Conservation (phyloP, 1,140 invertebrate genomes). For the Papilio xuthus region DNA sequence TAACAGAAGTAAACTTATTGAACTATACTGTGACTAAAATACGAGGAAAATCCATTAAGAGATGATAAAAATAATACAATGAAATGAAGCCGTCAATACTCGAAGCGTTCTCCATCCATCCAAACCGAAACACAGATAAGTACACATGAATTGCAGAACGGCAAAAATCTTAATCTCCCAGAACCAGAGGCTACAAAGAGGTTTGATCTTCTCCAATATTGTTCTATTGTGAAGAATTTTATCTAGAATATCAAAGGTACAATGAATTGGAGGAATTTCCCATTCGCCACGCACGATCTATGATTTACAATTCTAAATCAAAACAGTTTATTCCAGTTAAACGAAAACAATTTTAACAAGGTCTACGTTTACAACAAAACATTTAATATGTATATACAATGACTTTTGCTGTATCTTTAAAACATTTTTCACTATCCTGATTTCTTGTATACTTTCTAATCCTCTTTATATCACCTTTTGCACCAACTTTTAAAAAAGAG, state of each 20-base stretch:
- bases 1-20: not conserved
- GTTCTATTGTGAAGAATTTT: not conserved
- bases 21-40: not conserved
- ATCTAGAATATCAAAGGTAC: not conserved
- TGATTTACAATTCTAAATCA: not conserved
- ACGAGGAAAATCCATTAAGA: too few relatives aligned
- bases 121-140: not conserved
- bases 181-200: not conserved
- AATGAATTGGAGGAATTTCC: not conserved
- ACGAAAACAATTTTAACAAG: not conserved
- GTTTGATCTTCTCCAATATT: not conserved
- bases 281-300: conserved; percentile 1
- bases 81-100: not conserved
- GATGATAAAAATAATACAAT: too few relatives aligned
- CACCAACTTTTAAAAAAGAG: not conserved
- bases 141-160: not conserved
- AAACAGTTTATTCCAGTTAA: conserved; percentile 2
- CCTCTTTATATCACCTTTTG: not conserved
- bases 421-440: not conserved
- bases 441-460: not conserved
- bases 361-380: not conserved
- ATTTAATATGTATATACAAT: too few relatives aligned
- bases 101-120: not conserved
- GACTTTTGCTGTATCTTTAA: not conserved
- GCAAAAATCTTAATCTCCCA: not conserved